phyloP scores from a whole-genome alignment of 2,888 invertebrate species.

The Geophilus truncorum region DNA sequence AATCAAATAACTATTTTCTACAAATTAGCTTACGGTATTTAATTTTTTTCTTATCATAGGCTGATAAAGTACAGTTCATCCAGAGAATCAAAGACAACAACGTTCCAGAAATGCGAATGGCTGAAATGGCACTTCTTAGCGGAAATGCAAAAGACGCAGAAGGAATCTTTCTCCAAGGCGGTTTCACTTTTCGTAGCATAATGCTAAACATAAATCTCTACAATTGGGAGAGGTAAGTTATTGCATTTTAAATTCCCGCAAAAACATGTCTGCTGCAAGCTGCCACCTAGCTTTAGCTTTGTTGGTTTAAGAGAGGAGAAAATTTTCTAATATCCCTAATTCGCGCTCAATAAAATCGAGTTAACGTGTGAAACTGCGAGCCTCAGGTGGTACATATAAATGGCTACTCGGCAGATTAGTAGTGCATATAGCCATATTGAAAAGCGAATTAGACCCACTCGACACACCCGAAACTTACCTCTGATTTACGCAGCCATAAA shows the following conservation, averaged over 20 bases:
- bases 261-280: neutral
- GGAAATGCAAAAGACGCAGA: slow-evolving; percentile 67
- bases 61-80: slow-evolving; percentile 55
- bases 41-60: slow-evolving; percentile 42
- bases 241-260: neutral
- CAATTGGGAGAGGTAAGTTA: slow-evolving; percentile 65
- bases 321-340: neutral
- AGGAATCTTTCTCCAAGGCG: slow-evolving; percentile 63
- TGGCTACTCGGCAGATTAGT: neutral
- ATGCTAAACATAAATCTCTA: slow-evolving; percentile 65
- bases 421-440: neutral
- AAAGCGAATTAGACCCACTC: neutral
- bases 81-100: slow-evolving; percentile 49
- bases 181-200: slow-evolving; percentile 64
- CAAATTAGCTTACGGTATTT: too few relatives aligned
- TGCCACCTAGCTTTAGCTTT: neutral
- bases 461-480: neutral
- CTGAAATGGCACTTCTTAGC: slow-evolving; percentile 59
- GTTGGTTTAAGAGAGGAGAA: neutral
- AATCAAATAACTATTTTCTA: too few relatives aligned
- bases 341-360: neutral
- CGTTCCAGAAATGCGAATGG: slow-evolving; percentile 44
- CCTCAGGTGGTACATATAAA: neutral
- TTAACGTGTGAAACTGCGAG: neutral
- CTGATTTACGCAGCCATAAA: neutral